Percentiles rank a stretch among this genome's conserved stretches.
Evolutionary conservation across 35 echinoderm and acorn worm species (phyloP).

Genomic region (Lytechinus pictus): DNA sequence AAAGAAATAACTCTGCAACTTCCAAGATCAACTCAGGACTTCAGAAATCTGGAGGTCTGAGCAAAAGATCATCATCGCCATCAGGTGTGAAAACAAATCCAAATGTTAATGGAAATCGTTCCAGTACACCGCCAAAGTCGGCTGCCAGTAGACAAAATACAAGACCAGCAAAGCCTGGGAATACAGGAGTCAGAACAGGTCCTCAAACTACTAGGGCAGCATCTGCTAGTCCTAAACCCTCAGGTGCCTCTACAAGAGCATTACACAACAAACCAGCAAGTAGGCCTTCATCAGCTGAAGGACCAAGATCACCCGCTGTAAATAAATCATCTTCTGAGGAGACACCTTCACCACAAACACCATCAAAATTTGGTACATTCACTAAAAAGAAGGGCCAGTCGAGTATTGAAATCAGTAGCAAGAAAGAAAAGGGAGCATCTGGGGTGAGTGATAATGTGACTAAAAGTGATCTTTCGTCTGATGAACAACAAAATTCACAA

Average conservation of each 20-base stretch:
- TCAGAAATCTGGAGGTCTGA: slow-evolving; percentile 20
- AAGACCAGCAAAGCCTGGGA: not conserved
- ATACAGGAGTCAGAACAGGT: not conserved
- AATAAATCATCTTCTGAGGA: not conserved
- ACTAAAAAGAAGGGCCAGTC: slow-evolving; percentile 30
- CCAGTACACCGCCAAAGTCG: not conserved
- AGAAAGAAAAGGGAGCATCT: not conserved
- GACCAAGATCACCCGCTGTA: not conserved
- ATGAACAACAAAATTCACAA: slow-evolving; percentile 3
- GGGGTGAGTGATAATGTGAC: not conserved
- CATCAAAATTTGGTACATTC: slow-evolving; percentile 48
- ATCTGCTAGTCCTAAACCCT: slow-evolving; percentile 16
- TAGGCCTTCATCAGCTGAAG: slow-evolving; percentile 40
- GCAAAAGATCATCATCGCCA: slow-evolving; percentile 14
- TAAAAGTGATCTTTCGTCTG: not conserved
- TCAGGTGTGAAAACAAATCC: not conserved
- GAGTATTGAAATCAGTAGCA: not conserved
- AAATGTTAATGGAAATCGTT: not conserved
- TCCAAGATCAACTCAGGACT: not conserved
- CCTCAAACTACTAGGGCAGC: not conserved
- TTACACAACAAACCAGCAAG: not conserved
- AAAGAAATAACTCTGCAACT: not conserved
- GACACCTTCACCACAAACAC: not conserved
- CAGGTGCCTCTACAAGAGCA: slow-evolving; percentile 28
- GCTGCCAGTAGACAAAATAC: not conserved